Conservation (phyloP, 2,797 vertebrate species). For the Salarias fasciatus region DNA sequence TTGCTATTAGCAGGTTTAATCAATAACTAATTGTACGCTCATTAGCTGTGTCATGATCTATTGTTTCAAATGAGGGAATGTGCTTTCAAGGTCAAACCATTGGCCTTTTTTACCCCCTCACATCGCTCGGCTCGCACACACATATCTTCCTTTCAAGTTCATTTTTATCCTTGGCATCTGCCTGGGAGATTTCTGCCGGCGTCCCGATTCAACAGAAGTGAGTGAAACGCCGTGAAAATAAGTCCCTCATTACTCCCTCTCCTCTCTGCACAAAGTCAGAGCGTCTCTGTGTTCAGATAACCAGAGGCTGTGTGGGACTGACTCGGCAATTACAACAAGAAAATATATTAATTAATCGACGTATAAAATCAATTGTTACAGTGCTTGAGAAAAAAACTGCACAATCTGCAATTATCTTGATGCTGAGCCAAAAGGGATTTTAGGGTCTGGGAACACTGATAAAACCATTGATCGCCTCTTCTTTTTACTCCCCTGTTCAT, state of each 20-base stretch:
- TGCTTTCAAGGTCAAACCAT: too few species aligned
- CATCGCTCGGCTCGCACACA: too few species aligned
- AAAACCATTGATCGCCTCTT: slow-evolving; percentile 42
- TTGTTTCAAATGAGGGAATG: too few species aligned
- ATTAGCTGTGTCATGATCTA: too few species aligned
- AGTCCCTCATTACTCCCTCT: background rate
- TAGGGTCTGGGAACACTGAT: slow-evolving; percentile 58
- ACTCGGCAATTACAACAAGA: slow-evolving; percentile 44
- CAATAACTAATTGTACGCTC: too few species aligned
- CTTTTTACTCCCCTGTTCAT: slow-evolving; percentile 29
- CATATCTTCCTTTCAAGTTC: background rate
- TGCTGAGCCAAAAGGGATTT: slow-evolving; percentile 48
- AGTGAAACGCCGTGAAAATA: background rate
- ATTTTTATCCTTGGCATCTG: background rate
- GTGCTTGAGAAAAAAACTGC: slow-evolving; percentile 12
- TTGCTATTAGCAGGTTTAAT: too few species aligned
- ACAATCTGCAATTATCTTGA: slow-evolving; percentile 50
- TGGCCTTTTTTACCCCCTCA: too few species aligned
- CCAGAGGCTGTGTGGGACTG: slow-evolving; percentile 34
- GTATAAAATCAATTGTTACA: slow-evolving; percentile 63
- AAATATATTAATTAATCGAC: slow-evolving; percentile 54
- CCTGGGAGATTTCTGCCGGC: slow-evolving; percentile 1
- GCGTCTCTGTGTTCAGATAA: slow-evolving; percentile 28
- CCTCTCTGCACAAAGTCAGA: slow-evolving; percentile 9
- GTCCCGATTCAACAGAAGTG: background rate